Evolutionary conservation across 1,140 invertebrate genomes (phyloP), one percentile per base, ranked within the genome.

Genomic region (Neuroterus valhalla): DNA sequence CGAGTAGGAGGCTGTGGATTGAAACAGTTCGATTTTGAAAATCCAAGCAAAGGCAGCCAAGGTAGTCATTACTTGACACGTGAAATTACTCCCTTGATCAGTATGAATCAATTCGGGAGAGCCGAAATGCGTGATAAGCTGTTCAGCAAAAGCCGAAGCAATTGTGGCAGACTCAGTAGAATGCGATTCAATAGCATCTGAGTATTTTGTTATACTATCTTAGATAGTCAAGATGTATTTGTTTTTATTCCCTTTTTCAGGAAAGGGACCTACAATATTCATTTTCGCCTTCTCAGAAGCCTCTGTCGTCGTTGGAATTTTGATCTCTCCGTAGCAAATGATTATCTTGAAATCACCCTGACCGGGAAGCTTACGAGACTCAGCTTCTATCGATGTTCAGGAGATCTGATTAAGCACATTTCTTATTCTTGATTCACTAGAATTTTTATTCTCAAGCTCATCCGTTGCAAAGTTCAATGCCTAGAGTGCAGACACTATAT

Each of bases 151-250:
- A 1, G 19, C n/a, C n/a, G n/a, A n/a, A n/a, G n/a, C n/a, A n/a
- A n/a, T 23, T 2, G 3, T 11, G 5, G 19, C 23, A 3, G 50
- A 23, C 12, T 55, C 19, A 8, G 50, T 10, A 23, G 19, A 11
- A 21, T 2, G 19, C 11, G 23, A 55, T 2, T 19, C 19, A 5
- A 55, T 12, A 5, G 50, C 50, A 23, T 55, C 17, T 2, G 5
- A 19, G 55, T 78, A 87, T 79, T 87, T 88, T 0, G 83, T 81
- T 19, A 89, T 46, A 19, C 80, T 68, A 71, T 85, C 83, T 71
- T 87, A 82, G 38, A 83, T 68, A 4, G 85, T 84, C 3, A 88
- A 38, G 38, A 86, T 79, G 71, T 77, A 86, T 74, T 81, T 81
- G 66, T 85, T 84, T 81, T 81, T 2, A n/a, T 45, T 19, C 17